Evolutionary conservation across 2,888 invertebrate genomes (phyloP).

Genomic region (Stenotaenia linearis): DNA sequence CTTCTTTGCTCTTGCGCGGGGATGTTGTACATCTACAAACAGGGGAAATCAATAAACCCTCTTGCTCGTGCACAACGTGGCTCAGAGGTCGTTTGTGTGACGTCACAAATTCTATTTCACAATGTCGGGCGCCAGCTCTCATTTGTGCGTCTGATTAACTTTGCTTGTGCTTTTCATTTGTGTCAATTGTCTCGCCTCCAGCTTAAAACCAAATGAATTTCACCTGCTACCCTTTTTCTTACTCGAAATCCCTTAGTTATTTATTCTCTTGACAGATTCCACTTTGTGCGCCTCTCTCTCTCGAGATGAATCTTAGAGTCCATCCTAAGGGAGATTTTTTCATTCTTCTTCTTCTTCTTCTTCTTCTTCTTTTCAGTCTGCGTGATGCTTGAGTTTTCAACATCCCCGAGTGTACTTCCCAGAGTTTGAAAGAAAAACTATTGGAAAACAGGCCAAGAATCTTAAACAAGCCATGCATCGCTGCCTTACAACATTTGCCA

Average conservation of each 20-base stretch:
- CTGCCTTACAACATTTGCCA: neutral
- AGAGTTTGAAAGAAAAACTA: conserved; percentile 5
- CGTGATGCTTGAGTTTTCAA: conserved; percentile 3
- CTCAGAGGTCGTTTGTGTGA: conserved; percentile 26
- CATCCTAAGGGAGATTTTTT: neutral
- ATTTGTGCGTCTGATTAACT: conserved; percentile 23
- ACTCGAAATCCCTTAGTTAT: neutral
- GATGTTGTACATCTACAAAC: conserved; percentile 26
- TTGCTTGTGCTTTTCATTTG: conserved; percentile 23
- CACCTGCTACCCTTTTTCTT: neutral
- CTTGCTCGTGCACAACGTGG: neutral
- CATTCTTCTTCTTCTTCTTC: neutral
- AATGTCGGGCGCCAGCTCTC: conserved; percentile 2
- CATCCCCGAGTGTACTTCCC: neutral
- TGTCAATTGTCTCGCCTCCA: neutral
- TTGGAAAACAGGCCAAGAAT: conserved; percentile 8
- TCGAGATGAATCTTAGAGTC: neutral
- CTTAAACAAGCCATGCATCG: neutral
- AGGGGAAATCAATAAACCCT: conserved; percentile 21
- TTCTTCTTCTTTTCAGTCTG: neutral
- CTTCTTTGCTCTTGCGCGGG: neutral
- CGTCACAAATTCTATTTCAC: conserved; percentile 18
- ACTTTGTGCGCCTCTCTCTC: neutral
- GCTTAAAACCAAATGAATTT: neutral
- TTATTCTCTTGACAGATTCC: conserved; percentile 12